phyloP scores from a whole-genome alignment of 2,888 invertebrate genomes.

The Erynnis tages region DNA sequence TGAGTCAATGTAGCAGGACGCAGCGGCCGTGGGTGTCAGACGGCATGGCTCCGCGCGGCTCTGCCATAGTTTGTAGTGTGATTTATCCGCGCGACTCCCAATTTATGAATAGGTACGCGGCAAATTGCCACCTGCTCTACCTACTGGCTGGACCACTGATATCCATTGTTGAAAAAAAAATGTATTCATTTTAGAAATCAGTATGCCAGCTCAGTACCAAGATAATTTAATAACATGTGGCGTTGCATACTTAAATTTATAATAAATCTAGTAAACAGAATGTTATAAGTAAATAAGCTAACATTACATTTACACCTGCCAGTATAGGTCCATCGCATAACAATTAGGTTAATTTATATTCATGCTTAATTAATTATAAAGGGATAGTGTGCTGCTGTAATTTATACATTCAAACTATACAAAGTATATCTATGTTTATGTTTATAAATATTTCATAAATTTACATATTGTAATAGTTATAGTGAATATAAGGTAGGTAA shows the following conservation, averaged over 20 bases:
- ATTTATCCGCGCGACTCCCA: conserved; percentile 14
- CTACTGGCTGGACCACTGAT: no score
- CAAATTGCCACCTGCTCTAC: no score
- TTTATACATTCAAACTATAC: no score
- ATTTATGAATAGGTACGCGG: conserved; percentile 8
- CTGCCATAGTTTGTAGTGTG: conserved; percentile 43
- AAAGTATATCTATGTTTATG: no score
- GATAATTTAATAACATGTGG: conserved; percentile 4
- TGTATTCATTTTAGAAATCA: not conserved
- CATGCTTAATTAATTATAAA: no score
- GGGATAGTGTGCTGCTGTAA: no score
- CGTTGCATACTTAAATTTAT: conserved; percentile 6
- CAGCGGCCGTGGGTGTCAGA: conserved; percentile 74
- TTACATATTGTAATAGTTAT: not conserved
- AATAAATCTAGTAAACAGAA: conserved; percentile 10
- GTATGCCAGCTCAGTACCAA: conserved; percentile 2
- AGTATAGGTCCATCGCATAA: conserved; percentile 9
- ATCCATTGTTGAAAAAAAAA: not conserved
- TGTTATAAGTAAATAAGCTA: conserved; percentile 19
- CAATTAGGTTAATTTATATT: conserved; percentile 15
- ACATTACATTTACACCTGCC: conserved; percentile 22
- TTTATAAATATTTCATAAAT: no score
- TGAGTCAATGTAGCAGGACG: conserved; percentile 73
- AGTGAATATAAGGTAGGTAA: not conserved
- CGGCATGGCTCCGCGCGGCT: conserved; percentile 69